A percentile compares a stretch with the other conserved stretches of the same genome.
Evolutionary conservation across 2,888 invertebrate genomes (phyloP).

Genomic region (Apotomis capreana): DNA sequence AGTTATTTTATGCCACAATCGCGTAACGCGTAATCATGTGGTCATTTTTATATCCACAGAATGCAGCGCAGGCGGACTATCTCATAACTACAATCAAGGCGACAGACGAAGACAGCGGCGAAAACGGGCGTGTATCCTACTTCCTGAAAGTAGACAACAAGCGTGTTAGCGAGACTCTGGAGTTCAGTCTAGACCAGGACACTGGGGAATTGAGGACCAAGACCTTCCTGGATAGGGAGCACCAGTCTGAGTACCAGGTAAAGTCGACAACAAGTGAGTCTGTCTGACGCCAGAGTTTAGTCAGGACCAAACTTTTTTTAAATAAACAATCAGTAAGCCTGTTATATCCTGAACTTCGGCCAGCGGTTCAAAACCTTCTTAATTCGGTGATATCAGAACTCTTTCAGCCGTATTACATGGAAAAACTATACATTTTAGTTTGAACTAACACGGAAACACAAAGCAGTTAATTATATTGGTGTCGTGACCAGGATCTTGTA

Average conservation of each 20-base stretch:
- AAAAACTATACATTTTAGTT: no score
- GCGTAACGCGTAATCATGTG: background rate
- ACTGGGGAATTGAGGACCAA: slow-evolving; percentile 92
- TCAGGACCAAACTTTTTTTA: no score
- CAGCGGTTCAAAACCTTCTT: no score
- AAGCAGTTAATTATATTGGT: background rate
- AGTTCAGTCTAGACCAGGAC: slow-evolving; percentile 90
- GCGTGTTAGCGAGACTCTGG: slow-evolving; percentile 90
- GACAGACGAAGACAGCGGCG: slow-evolving; percentile 90
- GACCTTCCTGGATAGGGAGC: slow-evolving; percentile 90
- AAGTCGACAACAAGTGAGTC: background rate
- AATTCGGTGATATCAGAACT: no score
- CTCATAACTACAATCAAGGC: slow-evolving; percentile 92
- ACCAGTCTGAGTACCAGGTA: slow-evolving; percentile 76
- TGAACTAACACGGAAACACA: no score
- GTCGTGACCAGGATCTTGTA: background rate
- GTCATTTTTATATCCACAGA: slow-evolving; percentile 64
- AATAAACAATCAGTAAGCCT: no score
- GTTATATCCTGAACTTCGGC: no score
- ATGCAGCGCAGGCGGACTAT: slow-evolving; percentile 89
- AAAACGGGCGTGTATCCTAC: slow-evolving; percentile 93
- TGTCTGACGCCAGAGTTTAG: background rate
- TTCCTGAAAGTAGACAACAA: slow-evolving; percentile 90
- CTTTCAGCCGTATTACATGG: no score
- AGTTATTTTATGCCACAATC: no score